These are phyloP conservation scores for Apocrypta bakeri DNA, from an alignment of 1,140 invertebrate species.

Conservation along the genomic window DNA sequence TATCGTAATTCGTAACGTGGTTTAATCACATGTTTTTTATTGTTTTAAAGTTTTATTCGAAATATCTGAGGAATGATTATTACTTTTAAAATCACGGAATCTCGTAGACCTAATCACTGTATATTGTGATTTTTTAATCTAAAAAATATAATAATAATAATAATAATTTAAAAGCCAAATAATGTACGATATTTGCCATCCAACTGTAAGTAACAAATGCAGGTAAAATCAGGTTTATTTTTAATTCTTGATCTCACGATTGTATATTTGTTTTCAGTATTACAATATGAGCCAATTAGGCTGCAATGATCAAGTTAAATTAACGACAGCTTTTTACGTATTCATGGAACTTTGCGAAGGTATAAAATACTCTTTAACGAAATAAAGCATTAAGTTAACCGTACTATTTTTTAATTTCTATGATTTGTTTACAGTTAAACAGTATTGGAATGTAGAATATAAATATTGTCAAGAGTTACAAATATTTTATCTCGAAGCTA, in stretches of 20 bases:
- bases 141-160: too few species aligned
- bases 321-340: slow-evolving; percentile 68
- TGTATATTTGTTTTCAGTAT: slow-evolving; percentile 64
- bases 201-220: slow-evolving; percentile 62
- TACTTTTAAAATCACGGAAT: neutral
- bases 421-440: slow-evolving; percentile 56
- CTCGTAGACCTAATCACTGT: neutral
- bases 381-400: slow-evolving; percentile 29
- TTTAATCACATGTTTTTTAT: too few species aligned
- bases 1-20: too few species aligned
- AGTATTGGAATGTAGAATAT: slow-evolving; percentile 68
- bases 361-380: slow-evolving; percentile 49
- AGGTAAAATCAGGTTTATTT: slow-evolving; percentile 4
- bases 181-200: slow-evolving; percentile 68
- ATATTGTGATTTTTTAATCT: neutral
- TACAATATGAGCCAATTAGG: slow-evolving; percentile 69
- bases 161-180: slow-evolving; percentile 18
- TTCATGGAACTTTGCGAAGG: slow-evolving; percentile 73
- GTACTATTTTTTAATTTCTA: neutral
- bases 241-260: slow-evolving; percentile 22
- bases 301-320: slow-evolving; percentile 69
- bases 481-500: slow-evolving; percentile 67
- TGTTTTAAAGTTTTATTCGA: too few species aligned
- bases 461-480: slow-evolving; percentile 64
- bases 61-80: too few species aligned